A percentile compares a stretch with the other conserved stretches of the same genome.
These are phyloP conservation scores for Halisarca cf. caerulea DNA, from an alignment of 37 sponge, comb jelly and placozoan genomes.

Conservation along the genomic window DNA sequence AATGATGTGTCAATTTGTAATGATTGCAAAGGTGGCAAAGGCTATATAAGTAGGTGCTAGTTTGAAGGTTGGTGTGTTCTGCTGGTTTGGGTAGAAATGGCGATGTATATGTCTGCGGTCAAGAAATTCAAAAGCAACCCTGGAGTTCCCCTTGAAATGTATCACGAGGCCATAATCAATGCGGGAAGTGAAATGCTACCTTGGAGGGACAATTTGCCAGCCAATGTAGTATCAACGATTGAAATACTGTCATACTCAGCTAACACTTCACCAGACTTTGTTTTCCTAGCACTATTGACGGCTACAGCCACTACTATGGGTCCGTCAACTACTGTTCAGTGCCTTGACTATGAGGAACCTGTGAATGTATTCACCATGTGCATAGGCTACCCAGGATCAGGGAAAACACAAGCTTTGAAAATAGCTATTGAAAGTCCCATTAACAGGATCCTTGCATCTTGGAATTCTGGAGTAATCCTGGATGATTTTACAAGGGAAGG, in stretches of 20 bases:
- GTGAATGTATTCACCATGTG: not conserved
- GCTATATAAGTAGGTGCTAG: no score
- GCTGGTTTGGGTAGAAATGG: no score
- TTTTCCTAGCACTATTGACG: not conserved
- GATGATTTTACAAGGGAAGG: not conserved
- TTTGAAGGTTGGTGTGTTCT: no score
- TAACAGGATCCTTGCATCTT: not conserved
- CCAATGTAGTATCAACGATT: not conserved
- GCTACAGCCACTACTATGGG: not conserved
- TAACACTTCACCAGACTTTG: not conserved
- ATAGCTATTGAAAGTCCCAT: not conserved
- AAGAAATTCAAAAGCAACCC: no score
- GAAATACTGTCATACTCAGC: not conserved
- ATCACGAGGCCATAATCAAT: not conserved
- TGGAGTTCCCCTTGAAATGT: no score
- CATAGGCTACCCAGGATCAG: not conserved
- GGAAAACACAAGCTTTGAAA: not conserved
- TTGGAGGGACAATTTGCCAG: not conserved
- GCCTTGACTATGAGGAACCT: not conserved
- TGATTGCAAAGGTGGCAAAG: no score
- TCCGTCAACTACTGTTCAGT: not conserved
- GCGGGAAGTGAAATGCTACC: not conserved
- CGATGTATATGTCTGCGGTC: no score
- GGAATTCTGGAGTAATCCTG: not conserved
- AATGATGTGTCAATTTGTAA: no score